Conservation (phyloP, 2,797 vertebrate genomes). For the Sciurus vulgaris region DNA sequence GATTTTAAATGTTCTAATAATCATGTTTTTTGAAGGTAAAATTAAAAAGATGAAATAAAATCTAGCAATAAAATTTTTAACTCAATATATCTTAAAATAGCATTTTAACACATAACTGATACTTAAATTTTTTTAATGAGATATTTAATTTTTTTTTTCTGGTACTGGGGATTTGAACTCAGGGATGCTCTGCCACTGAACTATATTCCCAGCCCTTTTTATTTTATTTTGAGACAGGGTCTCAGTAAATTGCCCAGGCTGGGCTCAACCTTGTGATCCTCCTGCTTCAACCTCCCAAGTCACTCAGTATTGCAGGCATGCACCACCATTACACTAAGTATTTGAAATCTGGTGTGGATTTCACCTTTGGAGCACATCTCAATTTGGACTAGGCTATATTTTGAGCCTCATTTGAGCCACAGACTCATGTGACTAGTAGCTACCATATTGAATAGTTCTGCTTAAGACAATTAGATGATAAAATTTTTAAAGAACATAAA, state of each 20-base stretch:
- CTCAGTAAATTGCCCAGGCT: no score
- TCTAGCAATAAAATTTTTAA: conserved; percentile 28
- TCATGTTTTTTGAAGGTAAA: conserved; percentile 32
- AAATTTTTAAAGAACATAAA: not conserved
- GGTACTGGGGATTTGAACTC: no score
- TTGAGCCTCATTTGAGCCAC: not conserved
- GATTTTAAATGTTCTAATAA: not conserved
- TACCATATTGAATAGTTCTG: not conserved
- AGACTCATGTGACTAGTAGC: not conserved
- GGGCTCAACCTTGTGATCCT: no score
- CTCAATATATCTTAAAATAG: not conserved
- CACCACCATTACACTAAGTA: not conserved
- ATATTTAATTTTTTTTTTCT: not conserved
- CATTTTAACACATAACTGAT: not conserved
- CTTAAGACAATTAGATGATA: not conserved
- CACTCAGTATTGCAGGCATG: no score
- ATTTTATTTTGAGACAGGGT: no score
- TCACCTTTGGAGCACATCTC: not conserved
- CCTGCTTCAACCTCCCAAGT: no score
- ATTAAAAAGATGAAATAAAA: conserved; percentile 51
- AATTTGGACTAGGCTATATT: not conserved
- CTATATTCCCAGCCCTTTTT: no score
- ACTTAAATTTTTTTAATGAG: not conserved
- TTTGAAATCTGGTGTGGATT: conserved; percentile 8
- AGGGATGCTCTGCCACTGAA: no score